These are phyloP conservation scores for Stomorhina lunata DNA, from an alignment of 2,888 invertebrate genomes.

Conservation along the genomic window DNA sequence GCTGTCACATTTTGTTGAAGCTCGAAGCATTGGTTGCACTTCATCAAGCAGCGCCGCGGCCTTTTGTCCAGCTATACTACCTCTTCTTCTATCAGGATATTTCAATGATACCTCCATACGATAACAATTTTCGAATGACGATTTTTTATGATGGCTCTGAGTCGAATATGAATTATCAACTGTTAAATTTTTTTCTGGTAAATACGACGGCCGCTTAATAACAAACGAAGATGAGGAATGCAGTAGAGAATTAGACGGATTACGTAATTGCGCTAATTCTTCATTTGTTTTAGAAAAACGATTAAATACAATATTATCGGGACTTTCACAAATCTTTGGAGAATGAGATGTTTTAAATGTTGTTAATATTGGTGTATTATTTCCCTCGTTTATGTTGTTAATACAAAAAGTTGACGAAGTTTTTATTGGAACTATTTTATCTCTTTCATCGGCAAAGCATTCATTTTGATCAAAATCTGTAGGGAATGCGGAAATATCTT, in stretches of 20 bases:
- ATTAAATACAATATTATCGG: constrained; percentile 69
- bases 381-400: constrained; percentile 31
- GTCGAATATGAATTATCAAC: constrained; percentile 74
- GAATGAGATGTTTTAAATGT: constrained; percentile 70
- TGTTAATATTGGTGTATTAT: constrained; percentile 68
- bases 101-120: not conserved
- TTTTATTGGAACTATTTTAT: constrained; percentile 54
- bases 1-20: constrained; percentile 74
- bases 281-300: constrained; percentile 68
- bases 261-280: constrained; percentile 63
- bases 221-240: constrained; percentile 79
- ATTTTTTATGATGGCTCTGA: constrained; percentile 75
- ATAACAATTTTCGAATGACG: constrained; percentile 42
- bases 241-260: constrained; percentile 69
- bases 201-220: constrained; percentile 76
- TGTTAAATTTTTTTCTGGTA: constrained; percentile 70
- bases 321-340: constrained; percentile 31
- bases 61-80: constrained; percentile 68
- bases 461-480: not conserved
- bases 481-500: not conserved
- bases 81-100: constrained; percentile 33
- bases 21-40: constrained; percentile 79
- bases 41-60: constrained; percentile 78
- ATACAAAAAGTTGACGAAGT: constrained; percentile 58
- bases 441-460: not conserved